A percentile compares a stretch with the other conserved stretches of the same genome.
Evolutionary conservation across 2,797 vertebrate genomes (phyloP).

Genomic region (Argya squamiceps): DNA sequence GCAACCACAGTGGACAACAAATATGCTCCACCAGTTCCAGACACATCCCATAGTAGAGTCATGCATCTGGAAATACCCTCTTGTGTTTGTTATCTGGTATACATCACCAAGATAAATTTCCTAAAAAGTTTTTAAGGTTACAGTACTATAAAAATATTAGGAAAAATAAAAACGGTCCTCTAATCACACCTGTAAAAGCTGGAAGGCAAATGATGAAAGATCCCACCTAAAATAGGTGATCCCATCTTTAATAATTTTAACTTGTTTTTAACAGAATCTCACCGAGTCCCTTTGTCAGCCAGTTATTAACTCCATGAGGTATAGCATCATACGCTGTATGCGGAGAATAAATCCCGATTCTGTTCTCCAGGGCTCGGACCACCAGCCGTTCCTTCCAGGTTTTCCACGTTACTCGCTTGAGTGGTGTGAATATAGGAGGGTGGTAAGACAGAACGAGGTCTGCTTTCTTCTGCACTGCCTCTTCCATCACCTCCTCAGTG

Average conservation of each 20-base stretch:
- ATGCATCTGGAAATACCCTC: neutral
- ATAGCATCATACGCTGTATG: conserved; percentile 90
- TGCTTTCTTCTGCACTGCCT: conserved; percentile 80
- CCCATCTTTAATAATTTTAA: neutral
- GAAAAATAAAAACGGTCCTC: neutral
- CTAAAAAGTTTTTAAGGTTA: neutral
- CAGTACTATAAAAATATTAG: neutral
- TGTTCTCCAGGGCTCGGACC: conserved; percentile 85
- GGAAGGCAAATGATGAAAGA: neutral
- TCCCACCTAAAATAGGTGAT: neutral
- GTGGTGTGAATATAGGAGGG: conserved; percentile 87
- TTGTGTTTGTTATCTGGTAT: neutral
- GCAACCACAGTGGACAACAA: neutral
- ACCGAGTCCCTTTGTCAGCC: conserved; percentile 91
- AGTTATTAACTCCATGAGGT: conserved; percentile 88
- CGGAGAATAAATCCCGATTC: conserved; percentile 91
- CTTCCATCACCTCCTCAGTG: conserved; percentile 88
- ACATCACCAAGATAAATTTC: neutral
- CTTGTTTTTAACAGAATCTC: conserved; percentile 49
- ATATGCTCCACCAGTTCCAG: neutral
- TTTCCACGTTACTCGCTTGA: conserved; percentile 84
- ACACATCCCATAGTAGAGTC: neutral
- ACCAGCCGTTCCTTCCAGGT: conserved; percentile 91
- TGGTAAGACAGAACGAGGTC: conserved; percentile 92
- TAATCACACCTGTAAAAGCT: neutral